Evolutionary conservation across 2,797 vertebrate genomes (phyloP).

Genomic region (Scolopax rusticola): DNA sequence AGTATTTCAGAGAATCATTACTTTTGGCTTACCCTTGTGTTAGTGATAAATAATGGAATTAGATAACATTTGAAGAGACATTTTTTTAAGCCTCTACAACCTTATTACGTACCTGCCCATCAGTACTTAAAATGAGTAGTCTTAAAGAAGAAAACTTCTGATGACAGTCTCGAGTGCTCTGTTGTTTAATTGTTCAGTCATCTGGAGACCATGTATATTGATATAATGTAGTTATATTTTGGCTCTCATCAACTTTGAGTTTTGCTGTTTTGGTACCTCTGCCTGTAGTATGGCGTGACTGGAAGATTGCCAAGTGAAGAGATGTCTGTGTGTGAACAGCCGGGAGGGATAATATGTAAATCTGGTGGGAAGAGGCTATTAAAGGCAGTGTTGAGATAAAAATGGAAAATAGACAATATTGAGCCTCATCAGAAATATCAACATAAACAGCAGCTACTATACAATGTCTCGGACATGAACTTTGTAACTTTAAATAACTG

Average conservation of each 20-base stretch:
- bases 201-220: background rate
- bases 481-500: constrained; percentile 32
- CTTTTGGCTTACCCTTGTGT: background rate
- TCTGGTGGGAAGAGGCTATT: constrained; percentile 43
- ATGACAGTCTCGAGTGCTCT: background rate
- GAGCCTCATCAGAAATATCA: constrained; percentile 28
- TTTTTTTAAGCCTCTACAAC: background rate
- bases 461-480: background rate
- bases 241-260: background rate
- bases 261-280: constrained; percentile 33
- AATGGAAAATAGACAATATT: constrained; percentile 36
- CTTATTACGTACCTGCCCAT: background rate
- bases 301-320: constrained; percentile 36
- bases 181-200: background rate
- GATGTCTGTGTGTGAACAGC: constrained; percentile 14
- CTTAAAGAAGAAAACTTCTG: background rate
- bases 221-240: background rate
- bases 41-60: background rate
- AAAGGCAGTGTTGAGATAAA: constrained; percentile 25
- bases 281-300: background rate
- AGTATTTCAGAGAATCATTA: background rate
- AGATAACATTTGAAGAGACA: background rate
- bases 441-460: constrained; percentile 30
- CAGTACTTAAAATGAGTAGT: background rate
- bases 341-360: background rate